Evolutionary conservation across 2,113 vertebrate species (phyloP).

Genomic region (Poeciliopsis retropinna): DNA sequence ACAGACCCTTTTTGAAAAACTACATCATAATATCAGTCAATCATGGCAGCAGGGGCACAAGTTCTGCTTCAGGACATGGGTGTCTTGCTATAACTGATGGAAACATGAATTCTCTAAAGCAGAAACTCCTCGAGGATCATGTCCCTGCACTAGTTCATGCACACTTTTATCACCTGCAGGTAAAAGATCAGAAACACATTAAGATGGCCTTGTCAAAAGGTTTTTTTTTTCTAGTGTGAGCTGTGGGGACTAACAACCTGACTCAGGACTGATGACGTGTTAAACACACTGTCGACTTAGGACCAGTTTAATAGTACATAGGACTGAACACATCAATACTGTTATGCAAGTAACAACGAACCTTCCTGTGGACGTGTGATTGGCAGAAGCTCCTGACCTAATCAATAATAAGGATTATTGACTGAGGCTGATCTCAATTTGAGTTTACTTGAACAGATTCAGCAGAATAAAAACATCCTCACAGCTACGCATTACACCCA

Average conservation of each 20-base stretch:
- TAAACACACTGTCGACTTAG: slow-evolving; percentile 64
- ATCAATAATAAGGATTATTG: slow-evolving; percentile 27
- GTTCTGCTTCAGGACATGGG: not conserved
- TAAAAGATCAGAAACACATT: too few relatives aligned
- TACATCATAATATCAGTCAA: not conserved
- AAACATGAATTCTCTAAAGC: not conserved
- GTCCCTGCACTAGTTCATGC: not conserved
- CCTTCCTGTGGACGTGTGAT: slow-evolving; percentile 3
- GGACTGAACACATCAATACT: slow-evolving; percentile 58
- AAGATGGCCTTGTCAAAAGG: not conserved
- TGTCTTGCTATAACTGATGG: not conserved
- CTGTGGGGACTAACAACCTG: slow-evolving; percentile 37
- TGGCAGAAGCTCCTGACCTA: slow-evolving; percentile 15
- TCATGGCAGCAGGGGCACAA: not conserved
- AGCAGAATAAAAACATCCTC: not conserved
- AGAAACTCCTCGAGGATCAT: not conserved
- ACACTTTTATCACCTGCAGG: not conserved
- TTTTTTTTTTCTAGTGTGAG: not conserved
- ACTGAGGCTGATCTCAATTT: not conserved
- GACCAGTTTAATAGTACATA: slow-evolving; percentile 52
- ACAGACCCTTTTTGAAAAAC: not conserved
- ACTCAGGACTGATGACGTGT: slow-evolving; percentile 62
- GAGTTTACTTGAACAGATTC: not conserved
- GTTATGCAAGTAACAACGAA: slow-evolving; percentile 57
- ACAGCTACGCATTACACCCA: not conserved